Evolutionary conservation across 2,888 invertebrate genomes (phyloP), one percentile per base, ranked within the genome.

Genomic region (Folsomia candida): DNA sequence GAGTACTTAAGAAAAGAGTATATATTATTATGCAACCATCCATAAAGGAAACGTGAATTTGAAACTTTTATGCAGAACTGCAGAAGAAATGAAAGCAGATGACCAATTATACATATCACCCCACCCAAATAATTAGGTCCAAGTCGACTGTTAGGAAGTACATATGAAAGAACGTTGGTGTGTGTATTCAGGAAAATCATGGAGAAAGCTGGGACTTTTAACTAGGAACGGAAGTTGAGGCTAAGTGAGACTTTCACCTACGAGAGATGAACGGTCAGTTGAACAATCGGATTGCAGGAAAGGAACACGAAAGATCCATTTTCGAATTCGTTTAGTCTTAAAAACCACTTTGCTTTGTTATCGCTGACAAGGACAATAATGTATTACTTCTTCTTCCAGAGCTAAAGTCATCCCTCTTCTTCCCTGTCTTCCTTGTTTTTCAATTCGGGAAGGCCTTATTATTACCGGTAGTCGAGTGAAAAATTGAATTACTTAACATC

Each of bases 331-430:
- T 54, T 54, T 54, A 54, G 22, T 22, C 54, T 54, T 54, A 54
- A 54, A 54, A 54, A 54, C 20, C 54, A 14, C 54, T 54, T 54
- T 22, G 54, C 54, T 20, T 54, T 54, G 54, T 54, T 54, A 54
- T 54, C 54, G 54, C 54, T 54, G 54, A 54, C 54, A 54, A 22
- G 11, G 18, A n/a, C 11, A 54, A 54, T 54, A 54, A 54, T 54
- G 54, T 54, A 54, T 54, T 54, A 54, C 20, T 54, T 47, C 47
- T 47, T 47, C 18, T 47, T 47, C 54, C 54, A 54, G 20, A 20
- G 20, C 6, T 20, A 4, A 54, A 18, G n/a, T 4, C 4, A 54
- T 37, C 14, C 37, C 37, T 9, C 6, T 37, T 9, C 37, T 9
- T 37, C 37, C 14, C 37, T 14, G 14, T 4, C 37, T 37, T 4